These are phyloP conservation scores for Dicranocentrus wangi DNA, from an alignment of 2,888 invertebrate species.

Conservation along the genomic window DNA sequence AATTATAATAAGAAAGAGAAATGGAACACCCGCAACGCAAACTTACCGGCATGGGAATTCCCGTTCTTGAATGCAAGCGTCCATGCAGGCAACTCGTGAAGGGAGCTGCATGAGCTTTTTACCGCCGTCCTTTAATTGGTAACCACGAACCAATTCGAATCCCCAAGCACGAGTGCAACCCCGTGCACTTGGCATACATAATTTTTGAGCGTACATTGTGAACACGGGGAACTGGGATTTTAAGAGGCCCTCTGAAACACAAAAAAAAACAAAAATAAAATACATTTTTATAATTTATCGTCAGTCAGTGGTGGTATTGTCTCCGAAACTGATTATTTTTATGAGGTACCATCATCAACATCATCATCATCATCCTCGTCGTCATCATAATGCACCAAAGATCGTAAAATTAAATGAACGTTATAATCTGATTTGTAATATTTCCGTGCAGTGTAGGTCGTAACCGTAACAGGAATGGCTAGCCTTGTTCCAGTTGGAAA, in stretches of 20 bases:
- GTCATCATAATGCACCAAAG: background rate
- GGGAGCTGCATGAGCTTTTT: constrained; percentile 73
- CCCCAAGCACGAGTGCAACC: constrained; percentile 75
- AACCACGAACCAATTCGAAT: constrained; percentile 75
- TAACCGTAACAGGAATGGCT: too few species aligned
- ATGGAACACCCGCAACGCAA: constrained; percentile 53
- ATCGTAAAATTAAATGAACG: background rate
- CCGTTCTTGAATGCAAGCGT: constrained; percentile 75
- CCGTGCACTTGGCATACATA: constrained; percentile 73
- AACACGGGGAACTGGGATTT: constrained; percentile 75
- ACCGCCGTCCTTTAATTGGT: constrained; percentile 73
- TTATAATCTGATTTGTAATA: background rate
- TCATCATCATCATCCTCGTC: background rate
- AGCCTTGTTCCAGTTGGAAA: too few species aligned
- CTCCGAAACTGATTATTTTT: background rate
- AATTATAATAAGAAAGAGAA: constrained; percentile 43
- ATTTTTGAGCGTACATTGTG: constrained; percentile 75
- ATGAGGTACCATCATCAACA: background rate
- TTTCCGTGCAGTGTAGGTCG: background rate
- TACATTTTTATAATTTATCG: constrained; percentile 40
- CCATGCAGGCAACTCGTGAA: constrained; percentile 74
- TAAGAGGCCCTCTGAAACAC: constrained; percentile 73
- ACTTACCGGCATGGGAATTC: constrained; percentile 75
- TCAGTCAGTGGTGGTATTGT: too few species aligned
- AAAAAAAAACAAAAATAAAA: constrained; percentile 46